Base-by-base conservation (phyloP, 2,888 invertebrate species). In the Salticus scenicus region DNA sequence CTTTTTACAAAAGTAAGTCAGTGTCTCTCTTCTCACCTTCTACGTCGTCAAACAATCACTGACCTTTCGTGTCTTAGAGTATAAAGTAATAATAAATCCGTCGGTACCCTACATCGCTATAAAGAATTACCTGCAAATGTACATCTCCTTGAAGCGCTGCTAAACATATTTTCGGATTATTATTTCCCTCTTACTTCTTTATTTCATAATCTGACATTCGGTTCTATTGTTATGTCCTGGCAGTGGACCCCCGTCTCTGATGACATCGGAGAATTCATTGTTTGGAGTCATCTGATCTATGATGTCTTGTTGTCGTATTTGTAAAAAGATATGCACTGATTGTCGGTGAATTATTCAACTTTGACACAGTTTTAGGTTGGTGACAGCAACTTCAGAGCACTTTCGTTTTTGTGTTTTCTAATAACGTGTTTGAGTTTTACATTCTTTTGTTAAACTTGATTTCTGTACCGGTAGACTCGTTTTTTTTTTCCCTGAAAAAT, bases 211-310 rank as follows among this genome's bases (percentile, higher is more conserved):
- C 24, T 24, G 24, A 5, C 12, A 57, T 57, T 57, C 4, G 5
- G 12, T 57, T 57, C 57, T 5, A 57, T 57, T 57, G 57, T 57
- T 57, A 24, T 17, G 24, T 24, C 12, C 57, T 57, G 4, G 24
- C 24, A 24, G 24, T 24, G 57, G 57, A 5, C 20, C 24, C n/a
- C n/a, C n/a, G 2, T 57, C 57, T 57, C 24, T 57, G 57, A 17
- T 57, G 57, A 57, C 57, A 57, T 57, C 24, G 2, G 57, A 57
- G 57, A 57, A 57, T 57, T 57, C 57, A 57, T 57, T 57, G 57
- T 57, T 57, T 57, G 57, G 57, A 24, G 24, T 24, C 24, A 57
- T 57, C 57, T 24, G 57, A 57, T 57, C 57, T 24, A 24, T 4
- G 57, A 57, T 57, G 57, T 57, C 24, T 24, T 20, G 57, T 57